Evolutionary conservation across 2,888 invertebrate genomes (phyloP).

Genomic region (Acanthosepion pharaonis): DNA sequence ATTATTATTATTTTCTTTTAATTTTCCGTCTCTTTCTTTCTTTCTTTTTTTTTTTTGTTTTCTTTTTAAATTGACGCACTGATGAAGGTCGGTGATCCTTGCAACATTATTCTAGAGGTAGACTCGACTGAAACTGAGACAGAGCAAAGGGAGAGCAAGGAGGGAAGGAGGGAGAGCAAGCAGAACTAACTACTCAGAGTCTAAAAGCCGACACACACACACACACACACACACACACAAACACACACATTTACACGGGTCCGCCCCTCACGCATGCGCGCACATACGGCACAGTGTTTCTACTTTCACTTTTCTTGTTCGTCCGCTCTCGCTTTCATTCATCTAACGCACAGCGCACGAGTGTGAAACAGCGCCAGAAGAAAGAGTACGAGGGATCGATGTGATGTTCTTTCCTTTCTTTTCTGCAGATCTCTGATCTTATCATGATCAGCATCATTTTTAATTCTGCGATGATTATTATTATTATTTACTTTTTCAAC

Average conservation of each 20-base stretch:
- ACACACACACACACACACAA: background rate
- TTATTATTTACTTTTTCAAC: no score
- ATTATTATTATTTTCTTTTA: no score
- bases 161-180: background rate
- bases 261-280: background rate
- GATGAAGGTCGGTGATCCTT: background rate
- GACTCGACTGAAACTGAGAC: background rate
- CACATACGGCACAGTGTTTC: background rate
- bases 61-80: background rate
- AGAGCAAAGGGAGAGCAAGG: background rate
- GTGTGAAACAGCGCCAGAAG: background rate
- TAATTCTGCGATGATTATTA: no score
- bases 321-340: background rate
- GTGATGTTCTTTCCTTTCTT: background rate
- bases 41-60: background rate
- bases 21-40: no score
- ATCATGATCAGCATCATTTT: no score
- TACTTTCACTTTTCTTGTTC: constrained; percentile 14
- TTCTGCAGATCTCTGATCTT: no score
- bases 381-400: background rate
- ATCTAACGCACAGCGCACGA: background rate
- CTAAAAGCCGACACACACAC: background rate
- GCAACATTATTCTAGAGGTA: background rate
- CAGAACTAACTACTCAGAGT: background rate
- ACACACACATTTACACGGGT: background rate